Conservation (phyloP, 1,140 invertebrate species). For the Steinernema feltiae region DNA sequence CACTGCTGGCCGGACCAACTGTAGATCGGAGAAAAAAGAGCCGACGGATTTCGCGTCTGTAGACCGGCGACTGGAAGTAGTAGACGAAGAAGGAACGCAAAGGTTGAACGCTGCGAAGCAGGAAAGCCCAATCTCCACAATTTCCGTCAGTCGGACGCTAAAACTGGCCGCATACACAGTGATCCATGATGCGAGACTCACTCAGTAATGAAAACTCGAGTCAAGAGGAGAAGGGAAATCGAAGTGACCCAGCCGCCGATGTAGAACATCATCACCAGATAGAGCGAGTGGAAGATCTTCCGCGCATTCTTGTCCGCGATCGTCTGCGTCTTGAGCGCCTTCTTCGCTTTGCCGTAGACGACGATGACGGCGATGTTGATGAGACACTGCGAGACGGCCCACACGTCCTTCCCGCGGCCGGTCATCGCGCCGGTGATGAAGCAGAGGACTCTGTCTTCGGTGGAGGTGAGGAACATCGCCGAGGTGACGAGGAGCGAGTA, state of each 20-base stretch:
- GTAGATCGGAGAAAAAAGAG: too few relatives aligned
- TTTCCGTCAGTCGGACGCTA: not conserved
- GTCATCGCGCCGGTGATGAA: not conserved
- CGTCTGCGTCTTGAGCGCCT: not conserved
- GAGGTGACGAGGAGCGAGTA: not conserved
- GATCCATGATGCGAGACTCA: not conserved
- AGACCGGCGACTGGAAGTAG: too few relatives aligned
- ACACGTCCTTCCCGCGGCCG: not conserved
- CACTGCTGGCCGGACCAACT: too few relatives aligned
- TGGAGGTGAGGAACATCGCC: not conserved
- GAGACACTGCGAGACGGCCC: not conserved
- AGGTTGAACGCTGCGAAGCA: not conserved
- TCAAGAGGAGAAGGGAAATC: not conserved
- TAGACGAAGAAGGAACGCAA: too few relatives aligned
- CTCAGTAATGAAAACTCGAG: not conserved
- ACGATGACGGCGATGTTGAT: not conserved
- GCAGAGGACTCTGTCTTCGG: not conserved
- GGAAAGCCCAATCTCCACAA: not conserved
- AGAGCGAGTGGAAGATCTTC: not conserved
- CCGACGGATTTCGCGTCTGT: too few relatives aligned
- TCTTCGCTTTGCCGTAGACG: not conserved
- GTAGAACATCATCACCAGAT: not conserved
- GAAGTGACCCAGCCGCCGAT: not conserved
- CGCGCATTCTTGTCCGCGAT: not conserved
- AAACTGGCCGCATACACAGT: not conserved